These are phyloP conservation scores for Meles meles DNA, from an alignment of 2,113 vertebrate genomes.

Conservation along the genomic window DNA sequence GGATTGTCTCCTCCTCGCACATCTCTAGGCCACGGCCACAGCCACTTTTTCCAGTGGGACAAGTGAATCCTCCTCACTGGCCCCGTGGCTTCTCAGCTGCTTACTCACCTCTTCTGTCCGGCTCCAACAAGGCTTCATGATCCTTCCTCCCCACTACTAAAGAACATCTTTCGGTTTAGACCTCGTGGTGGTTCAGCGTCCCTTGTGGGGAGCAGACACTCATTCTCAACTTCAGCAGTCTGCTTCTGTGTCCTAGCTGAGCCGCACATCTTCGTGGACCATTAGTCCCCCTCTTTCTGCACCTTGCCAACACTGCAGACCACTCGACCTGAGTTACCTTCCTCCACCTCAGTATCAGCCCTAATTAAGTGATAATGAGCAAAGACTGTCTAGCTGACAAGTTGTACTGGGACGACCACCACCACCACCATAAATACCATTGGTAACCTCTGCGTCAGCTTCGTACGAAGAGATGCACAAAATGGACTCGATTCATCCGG, in stretches of 20 bases:
- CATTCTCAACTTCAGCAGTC: background rate
- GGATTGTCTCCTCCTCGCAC: background rate
- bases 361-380: background rate
- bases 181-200: rapidly evolving
- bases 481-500: background rate
- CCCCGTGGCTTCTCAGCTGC: background rate
- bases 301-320: background rate
- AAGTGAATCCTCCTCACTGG: background rate
- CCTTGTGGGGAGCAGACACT: background rate
- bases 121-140: background rate
- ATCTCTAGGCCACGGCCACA: background rate
- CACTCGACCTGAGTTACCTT: background rate
- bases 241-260: background rate
- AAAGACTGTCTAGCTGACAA: background rate
- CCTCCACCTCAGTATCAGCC: background rate
- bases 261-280: background rate
- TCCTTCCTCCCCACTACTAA: background rate
- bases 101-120: background rate
- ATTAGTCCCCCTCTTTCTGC: background rate
- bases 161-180: background rate
- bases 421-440: background rate
- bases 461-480: background rate
- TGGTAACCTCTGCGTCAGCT: too few species aligned
- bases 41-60: background rate
- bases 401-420: too few species aligned